phyloP scores from a whole-genome alignment of 2,888 invertebrate genomes.

The Homarus gammarus region DNA sequence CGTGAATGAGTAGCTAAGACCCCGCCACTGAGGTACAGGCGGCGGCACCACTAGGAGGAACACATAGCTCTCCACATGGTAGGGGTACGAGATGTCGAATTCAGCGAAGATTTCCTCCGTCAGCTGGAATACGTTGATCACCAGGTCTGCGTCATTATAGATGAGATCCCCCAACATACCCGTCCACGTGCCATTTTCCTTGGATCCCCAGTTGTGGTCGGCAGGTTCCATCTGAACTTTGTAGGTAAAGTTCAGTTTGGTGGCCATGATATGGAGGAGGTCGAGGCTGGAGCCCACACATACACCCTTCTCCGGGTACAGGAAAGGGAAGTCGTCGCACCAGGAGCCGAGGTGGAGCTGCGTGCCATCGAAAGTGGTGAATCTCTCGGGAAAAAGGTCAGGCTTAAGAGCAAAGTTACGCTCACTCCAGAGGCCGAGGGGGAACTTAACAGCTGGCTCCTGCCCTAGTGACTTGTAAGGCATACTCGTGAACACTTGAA shows the following conservation, averaged over 20 bases:
- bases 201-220: slow-evolving; percentile 64
- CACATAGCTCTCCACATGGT: slow-evolving; percentile 59
- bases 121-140: slow-evolving; percentile 57
- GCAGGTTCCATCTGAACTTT: slow-evolving; percentile 34
- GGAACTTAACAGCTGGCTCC: neutral
- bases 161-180: slow-evolving; percentile 74
- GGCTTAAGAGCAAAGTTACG: neutral
- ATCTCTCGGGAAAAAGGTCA: slow-evolving; percentile 54
- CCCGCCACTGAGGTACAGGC: slow-evolving; percentile 58
- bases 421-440: slow-evolving; percentile 17
- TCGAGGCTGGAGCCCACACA: slow-evolving; percentile 63
- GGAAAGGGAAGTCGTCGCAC: slow-evolving; percentile 72
- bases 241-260: slow-evolving; percentile 68
- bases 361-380: slow-evolving; percentile 39
- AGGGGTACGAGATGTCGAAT: slow-evolving; percentile 67
- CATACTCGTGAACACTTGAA: slow-evolving; percentile 27
- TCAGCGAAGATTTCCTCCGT: slow-evolving; percentile 21
- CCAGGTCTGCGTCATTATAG: slow-evolving; percentile 64
- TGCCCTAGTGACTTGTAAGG: slow-evolving; percentile 21
- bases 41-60: slow-evolving; percentile 61
- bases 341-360: slow-evolving; percentile 58
- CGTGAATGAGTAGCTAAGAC: slow-evolving; percentile 66
- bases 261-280: slow-evolving; percentile 59
- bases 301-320: slow-evolving; percentile 48
- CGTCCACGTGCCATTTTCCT: slow-evolving; percentile 70